Evolutionary conservation across 2,888 invertebrate species (phyloP), one percentile per base, ranked within the genome.

Genomic region (Pammene fasciana): DNA sequence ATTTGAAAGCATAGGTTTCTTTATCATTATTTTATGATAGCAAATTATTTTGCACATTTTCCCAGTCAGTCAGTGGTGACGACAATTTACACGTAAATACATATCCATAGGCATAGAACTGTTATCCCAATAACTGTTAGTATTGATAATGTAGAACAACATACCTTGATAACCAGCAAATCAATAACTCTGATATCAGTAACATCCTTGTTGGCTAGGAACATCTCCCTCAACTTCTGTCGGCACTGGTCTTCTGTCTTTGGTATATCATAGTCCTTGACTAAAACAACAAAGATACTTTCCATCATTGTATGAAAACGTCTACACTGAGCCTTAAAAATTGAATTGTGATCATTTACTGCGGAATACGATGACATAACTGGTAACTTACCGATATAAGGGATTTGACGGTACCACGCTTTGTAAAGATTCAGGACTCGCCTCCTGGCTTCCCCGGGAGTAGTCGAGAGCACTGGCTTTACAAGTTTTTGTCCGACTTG

Each of bases 331-430:
- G 26, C 26, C 4, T 26, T 1, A 50, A 13, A 41, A 45, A 36
- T 38, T 13, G 10, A 36, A 14, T 52, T 18, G 36, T 45, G 16
- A 60, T 54, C 4, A 50, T 65, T 59, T 36, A 36, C 65, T 50
- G 45, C 50, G 43, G 64, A 48, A 71, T 59, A 56, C 79, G 87
- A 90, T 92, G 91, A 91, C 91, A 92, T 92, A 91, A 92, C 84
- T 88, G 77, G 76, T 68, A 78, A 93, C 95, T 93, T 93, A 98
- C 98, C 95, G 81, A 98, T 94, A 85, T 95, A 96, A 8, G 98
- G 98, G 72, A 98, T 94, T 89, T 98, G 97, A 75, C 98, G 95
- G 88, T 96, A 97, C 98, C 99, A 99, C 68, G 98, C 96, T 92
- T 96, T 97, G 88, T 99, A 99, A 67, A 99, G 93, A 86, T 95